phyloP scores from a whole-genome alignment of 2,113 vertebrate genomes.

The Cygnus buccinator region DNA sequence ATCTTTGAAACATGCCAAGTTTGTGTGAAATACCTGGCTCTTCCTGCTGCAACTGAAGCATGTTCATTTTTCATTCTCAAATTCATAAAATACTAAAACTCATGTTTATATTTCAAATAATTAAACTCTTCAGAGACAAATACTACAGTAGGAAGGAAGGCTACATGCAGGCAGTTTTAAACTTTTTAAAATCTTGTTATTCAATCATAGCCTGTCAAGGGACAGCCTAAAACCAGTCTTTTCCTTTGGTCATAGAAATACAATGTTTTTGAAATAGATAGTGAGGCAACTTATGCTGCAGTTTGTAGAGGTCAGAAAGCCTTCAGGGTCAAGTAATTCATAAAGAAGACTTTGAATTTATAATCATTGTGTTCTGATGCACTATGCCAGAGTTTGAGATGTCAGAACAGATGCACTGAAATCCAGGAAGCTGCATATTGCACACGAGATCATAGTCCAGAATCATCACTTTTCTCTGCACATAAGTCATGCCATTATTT shows the following conservation, averaged over 20 bases:
- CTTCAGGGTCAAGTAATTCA: not conserved
- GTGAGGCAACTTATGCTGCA: not conserved
- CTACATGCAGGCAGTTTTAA: not conserved
- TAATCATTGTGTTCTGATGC: not conserved
- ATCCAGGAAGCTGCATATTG: not conserved
- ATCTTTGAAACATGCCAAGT: slow-evolving; percentile 30
- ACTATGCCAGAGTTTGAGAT: not conserved
- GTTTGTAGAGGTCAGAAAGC: not conserved
- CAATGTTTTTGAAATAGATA: not conserved
- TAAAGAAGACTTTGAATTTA: not conserved
- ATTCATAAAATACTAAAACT: not conserved
- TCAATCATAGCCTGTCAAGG: not conserved
- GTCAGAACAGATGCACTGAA: not conserved
- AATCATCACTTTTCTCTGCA: not conserved
- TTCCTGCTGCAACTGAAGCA: not conserved
- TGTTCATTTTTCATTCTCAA: not conserved
- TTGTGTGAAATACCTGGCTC: slow-evolving; percentile 46
- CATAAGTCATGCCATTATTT: not conserved
- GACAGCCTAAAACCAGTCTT: not conserved
- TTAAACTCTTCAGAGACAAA: slow-evolving; percentile 29
- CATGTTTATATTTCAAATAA: slow-evolving; percentile 30
- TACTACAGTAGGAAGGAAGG: not conserved
- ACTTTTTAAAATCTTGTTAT: not conserved
- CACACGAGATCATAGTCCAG: not conserved
- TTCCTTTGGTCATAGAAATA: not conserved